Evolutionary conservation across 2,797 vertebrate genomes (phyloP).

Genomic region (Notolabrus celidotus): DNA sequence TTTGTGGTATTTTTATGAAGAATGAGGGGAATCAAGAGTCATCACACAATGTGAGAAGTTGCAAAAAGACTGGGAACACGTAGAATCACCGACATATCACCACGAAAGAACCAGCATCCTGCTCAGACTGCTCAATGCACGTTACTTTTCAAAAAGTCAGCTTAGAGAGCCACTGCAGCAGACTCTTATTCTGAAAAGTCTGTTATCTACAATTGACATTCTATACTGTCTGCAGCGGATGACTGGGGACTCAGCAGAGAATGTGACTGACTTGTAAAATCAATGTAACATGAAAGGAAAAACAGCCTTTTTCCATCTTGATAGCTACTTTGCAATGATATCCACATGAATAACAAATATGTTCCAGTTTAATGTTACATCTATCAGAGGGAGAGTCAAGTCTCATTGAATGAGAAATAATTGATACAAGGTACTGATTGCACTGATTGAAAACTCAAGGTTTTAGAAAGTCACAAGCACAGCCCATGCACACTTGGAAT

Average conservation of each 20-base stretch:
- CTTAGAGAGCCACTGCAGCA: constrained; percentile 7
- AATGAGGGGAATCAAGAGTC: background rate
- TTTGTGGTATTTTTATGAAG: background rate
- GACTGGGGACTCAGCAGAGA: constrained; percentile 49
- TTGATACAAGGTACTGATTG: constrained; percentile 67
- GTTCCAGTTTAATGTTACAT: constrained; percentile 66
- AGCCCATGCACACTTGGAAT: background rate
- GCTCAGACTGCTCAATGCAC: constrained; percentile 17
- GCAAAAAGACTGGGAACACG: background rate
- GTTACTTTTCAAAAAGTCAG: constrained; percentile 25
- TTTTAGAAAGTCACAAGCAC: constrained; percentile 66
- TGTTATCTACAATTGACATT: constrained; percentile 51
- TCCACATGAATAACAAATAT: constrained; percentile 57
- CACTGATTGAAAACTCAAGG: constrained; percentile 75
- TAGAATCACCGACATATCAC: constrained; percentile 12
- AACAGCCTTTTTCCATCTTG: constrained; percentile 38
- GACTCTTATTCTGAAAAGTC: constrained; percentile 43
- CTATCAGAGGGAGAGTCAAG: constrained; percentile 42
- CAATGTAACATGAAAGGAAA: constrained; percentile 64
- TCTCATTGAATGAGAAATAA: constrained; percentile 2
- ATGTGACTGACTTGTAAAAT: constrained; percentile 68
- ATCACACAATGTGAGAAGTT: constrained; percentile 8
- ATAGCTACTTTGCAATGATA: constrained; percentile 43
- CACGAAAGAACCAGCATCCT: background rate
- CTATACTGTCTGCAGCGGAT: constrained; percentile 35